Conservation (phyloP, 2,888 invertebrate species). For the Myopa tessellatipennis region DNA sequence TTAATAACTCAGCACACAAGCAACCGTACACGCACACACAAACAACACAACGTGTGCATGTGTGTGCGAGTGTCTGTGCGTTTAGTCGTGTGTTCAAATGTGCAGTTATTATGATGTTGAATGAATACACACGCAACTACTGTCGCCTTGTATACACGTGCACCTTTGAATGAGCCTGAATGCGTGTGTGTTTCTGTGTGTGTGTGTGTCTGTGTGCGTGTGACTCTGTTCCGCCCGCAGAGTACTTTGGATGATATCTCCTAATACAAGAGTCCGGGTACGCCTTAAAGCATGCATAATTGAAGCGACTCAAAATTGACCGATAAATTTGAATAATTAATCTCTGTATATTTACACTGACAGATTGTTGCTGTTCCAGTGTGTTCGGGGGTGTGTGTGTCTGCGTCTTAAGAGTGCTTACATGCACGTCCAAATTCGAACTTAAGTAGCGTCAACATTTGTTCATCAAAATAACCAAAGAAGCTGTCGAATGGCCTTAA, state of each 20-base stretch:
- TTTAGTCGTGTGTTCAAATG: constrained; percentile 32
- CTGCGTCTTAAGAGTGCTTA: not conserved
- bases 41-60: not conserved
- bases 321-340: constrained; percentile 57
- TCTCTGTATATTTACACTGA: too few relatives aligned
- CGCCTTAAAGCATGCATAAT: constrained; percentile 39
- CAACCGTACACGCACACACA: not conserved
- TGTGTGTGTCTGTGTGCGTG: not conserved
- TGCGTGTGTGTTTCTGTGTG: not conserved
- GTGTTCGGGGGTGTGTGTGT: too few relatives aligned
- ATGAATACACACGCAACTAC: constrained; percentile 12
- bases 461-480: not conserved
- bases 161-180: not conserved
- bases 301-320: constrained; percentile 46
- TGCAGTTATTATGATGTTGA: constrained; percentile 21
- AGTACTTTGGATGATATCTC: not conserved
- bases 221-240: not conserved
- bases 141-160: too few relatives aligned
- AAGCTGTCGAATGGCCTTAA: too few relatives aligned
- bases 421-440: not conserved
- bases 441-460: not conserved
- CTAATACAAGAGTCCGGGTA: not conserved
- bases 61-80: constrained; percentile 12
- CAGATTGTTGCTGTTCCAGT: too few relatives aligned
- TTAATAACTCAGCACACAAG: constrained; percentile 27